These are phyloP conservation scores for Brachymystax lenok DNA, from an alignment of 2,797 vertebrate species.

Conservation along the genomic window DNA sequence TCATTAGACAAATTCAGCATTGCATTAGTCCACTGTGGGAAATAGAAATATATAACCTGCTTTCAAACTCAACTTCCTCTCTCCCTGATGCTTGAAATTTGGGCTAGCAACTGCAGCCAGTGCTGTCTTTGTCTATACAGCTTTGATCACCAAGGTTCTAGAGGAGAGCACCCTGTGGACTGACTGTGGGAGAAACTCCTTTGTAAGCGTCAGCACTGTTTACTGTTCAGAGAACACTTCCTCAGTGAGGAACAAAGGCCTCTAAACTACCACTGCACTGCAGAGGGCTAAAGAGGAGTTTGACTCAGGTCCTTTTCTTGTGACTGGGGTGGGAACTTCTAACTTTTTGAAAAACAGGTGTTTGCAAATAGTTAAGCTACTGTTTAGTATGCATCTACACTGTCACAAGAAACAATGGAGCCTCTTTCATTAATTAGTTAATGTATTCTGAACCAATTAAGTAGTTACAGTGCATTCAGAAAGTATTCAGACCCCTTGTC, in stretches of 20 bases:
- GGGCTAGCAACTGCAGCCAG: constrained; percentile 35
- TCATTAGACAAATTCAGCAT: neutral
- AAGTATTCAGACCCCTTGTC: no score
- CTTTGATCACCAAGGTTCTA: constrained; percentile 31
- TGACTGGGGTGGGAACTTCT: neutral
- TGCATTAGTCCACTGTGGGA: neutral
- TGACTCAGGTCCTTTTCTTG: neutral
- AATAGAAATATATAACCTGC: neutral
- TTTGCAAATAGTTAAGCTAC: no score
- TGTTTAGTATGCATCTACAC: neutral
- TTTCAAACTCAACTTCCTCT: neutral
- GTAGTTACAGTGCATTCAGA: no score
- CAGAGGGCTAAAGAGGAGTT: neutral
- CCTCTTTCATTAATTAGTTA: neutral
- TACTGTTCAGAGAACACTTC: constrained; percentile 9
- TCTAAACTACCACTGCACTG: neutral
- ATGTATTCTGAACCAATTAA: neutral
- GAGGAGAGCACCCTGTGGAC: constrained; percentile 25
- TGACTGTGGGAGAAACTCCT: constrained; percentile 31
- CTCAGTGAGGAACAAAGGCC: constrained; percentile 19
- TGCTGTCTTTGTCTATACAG: constrained; percentile 31
- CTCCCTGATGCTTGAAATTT: constrained; percentile 1
- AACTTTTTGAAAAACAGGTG: neutral
- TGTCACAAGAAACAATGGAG: neutral
- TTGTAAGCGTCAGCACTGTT: constrained; percentile 23